phyloP scores from a whole-genome alignment of 1,140 invertebrate genomes.

The Venustaconcha ellipsiformis region DNA sequence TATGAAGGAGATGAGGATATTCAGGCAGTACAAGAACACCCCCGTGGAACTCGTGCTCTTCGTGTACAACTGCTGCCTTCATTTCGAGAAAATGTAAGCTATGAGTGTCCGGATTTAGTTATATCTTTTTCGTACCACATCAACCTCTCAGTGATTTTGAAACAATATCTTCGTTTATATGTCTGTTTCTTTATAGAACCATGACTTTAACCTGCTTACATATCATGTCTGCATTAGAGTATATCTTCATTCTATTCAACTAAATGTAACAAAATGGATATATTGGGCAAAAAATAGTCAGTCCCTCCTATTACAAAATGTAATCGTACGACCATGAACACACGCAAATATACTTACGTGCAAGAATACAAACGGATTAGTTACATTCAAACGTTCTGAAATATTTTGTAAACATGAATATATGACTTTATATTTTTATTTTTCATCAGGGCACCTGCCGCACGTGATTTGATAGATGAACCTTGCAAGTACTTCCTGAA shows the following conservation, averaged over 20 bases:
- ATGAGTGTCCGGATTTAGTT: not conserved
- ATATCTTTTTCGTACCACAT: not conserved
- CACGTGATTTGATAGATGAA: constrained; percentile 54
- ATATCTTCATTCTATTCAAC: not conserved
- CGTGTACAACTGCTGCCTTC: constrained; percentile 59
- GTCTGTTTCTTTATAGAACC: too few relatives aligned
- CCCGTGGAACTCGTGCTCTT: constrained; percentile 56
- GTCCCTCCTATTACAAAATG: not conserved
- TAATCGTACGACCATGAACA: not conserved
- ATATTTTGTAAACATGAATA: not conserved
- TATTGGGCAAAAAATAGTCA: not conserved
- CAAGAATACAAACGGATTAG: not conserved
- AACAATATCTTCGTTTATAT: too few relatives aligned
- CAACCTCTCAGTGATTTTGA: not conserved
- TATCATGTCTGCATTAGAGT: not conserved
- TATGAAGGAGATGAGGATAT: constrained; percentile 55
- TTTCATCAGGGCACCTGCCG: constrained; percentile 35
- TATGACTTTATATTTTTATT: not conserved
- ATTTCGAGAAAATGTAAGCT: constrained; percentile 59
- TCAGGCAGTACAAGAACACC: constrained; percentile 58
- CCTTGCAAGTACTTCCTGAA: constrained; percentile 57
- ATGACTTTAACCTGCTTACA: too few relatives aligned
- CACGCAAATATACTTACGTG: not conserved
- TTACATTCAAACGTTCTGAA: not conserved
- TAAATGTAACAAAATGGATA: not conserved